Evolutionary conservation across 1,140 invertebrate species (phyloP).

Genomic region (Aphelenchoides avenae): DNA sequence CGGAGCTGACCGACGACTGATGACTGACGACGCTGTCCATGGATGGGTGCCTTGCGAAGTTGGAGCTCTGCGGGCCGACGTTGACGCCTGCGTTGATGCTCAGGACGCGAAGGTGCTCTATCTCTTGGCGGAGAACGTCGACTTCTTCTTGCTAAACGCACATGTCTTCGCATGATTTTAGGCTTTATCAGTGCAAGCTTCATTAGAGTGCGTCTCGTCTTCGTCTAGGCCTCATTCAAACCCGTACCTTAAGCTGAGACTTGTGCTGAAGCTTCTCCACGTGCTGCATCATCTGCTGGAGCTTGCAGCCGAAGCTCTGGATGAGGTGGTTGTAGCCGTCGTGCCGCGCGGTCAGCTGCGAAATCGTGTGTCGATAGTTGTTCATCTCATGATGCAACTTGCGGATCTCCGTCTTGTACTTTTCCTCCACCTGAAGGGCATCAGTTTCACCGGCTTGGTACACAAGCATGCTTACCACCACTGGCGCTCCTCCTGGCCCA

Average conservation of each 20-base stretch:
- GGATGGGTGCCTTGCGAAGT: conserved; percentile 26
- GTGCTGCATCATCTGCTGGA: conserved; percentile 32
- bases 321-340: conserved; percentile 37
- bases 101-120: conserved; percentile 35
- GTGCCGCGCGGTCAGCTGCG: conserved; percentile 19
- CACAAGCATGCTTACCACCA: conserved; percentile 2
- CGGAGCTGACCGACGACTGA: background rate
- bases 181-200: background rate
- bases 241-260: conserved; percentile 27
- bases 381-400: conserved; percentile 35
- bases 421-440: conserved; percentile 28
- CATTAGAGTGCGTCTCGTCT: background rate
- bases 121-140: conserved; percentile 32
- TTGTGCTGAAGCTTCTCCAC: conserved; percentile 40
- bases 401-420: conserved; percentile 34
- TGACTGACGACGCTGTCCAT: conserved; percentile 34
- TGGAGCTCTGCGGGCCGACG: background rate
- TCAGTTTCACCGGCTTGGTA: conserved; percentile 12
- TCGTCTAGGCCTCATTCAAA: too few species aligned
- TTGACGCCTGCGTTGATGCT: conserved; percentile 25
- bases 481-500: conserved; percentile 11
- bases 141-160: conserved; percentile 29
- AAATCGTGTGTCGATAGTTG: conserved; percentile 25
- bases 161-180: background rate
- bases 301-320: conserved; percentile 28